Conservation (phyloP, 53 echinoderm and acorn worm species). For the Holothuria leucospilota region DNA sequence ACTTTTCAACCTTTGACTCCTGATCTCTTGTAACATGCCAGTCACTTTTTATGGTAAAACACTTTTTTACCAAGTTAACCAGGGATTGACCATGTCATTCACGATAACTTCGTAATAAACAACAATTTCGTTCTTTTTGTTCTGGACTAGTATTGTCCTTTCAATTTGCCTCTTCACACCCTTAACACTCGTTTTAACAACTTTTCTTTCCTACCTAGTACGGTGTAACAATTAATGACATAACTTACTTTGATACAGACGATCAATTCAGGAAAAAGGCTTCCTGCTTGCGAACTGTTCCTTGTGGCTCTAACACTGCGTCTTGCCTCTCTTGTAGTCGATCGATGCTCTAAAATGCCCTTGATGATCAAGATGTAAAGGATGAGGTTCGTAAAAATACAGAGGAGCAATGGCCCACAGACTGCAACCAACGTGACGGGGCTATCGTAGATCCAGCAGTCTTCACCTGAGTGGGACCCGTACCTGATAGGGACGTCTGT, state of each 20-base stretch:
- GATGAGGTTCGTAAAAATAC: not conserved
- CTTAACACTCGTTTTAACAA: no score
- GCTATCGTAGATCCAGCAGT: slow-evolving; percentile 9
- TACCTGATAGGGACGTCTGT: not conserved
- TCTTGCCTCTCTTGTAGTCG: not conserved
- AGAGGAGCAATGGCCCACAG: not conserved
- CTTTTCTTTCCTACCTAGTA: no score
- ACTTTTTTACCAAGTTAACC: no score
- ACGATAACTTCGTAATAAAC: no score
- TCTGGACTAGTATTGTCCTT: no score
- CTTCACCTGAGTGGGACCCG: not conserved
- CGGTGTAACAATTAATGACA: no score
- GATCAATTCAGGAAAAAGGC: not conserved
- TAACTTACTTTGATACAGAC: slow-evolving; percentile 11
- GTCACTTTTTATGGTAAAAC: no score
- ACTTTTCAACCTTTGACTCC: no score
- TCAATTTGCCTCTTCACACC: no score
- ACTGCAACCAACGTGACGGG: not conserved
- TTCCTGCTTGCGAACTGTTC: not conserved
- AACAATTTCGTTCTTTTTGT: no score
- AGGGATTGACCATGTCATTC: no score
- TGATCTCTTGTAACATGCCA: no score
- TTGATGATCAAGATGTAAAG: not conserved
- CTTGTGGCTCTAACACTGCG: not conserved
- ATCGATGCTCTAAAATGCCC: not conserved